Evolutionary conservation across 2,888 invertebrate genomes (phyloP), one percentile per base, ranked within the genome.

Genomic region (Escarpia spicata): DNA sequence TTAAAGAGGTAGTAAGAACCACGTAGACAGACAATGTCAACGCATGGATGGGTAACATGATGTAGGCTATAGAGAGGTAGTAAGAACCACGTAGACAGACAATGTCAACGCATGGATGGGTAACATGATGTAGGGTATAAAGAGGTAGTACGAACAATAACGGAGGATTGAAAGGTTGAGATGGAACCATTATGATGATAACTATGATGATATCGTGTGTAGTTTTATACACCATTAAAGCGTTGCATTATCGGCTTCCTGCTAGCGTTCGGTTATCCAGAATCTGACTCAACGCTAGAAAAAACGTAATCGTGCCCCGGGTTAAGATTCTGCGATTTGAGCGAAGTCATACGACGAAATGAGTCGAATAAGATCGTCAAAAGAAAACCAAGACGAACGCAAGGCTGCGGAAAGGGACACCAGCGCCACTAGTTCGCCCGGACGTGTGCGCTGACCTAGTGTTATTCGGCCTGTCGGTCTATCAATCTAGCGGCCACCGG

Each of bases 281-380:
- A 37, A 37, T 19, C n/a, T 75, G 75, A 75, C 26, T 75, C 75
- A 75, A 26, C 75, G 75, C 75, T 75, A 26, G 26, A 75, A 75
- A 52, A n/a, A 15, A 75, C n/a, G 19, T 75, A 75, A 75, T 75
- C 75, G 75, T 26, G 75, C 26, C 37, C 37, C 26, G 19, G 75
- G 26, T 75, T 26, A 75, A 19, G 75, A 75, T 75, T 75, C 19
- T n/a, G 6, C 19, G 75, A 26, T 75, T 75, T 75, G 19, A 75
- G 19, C 26, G 75, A 75, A 19, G 75, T 75, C 19, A 75, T 75
- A 19, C 75, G n/a, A 75, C 75, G 75, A 26, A 26, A 26, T 75
- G 75, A 75, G 19, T 75, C 75, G n/a, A 75, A 75, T 75, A 75
- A 75, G 75, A 75, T 75, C 75, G 75, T 75, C 75, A 75, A 52